Base-by-base conservation (phyloP, 2,888 invertebrate species). In the Polydrusus cervinus region DNA sequence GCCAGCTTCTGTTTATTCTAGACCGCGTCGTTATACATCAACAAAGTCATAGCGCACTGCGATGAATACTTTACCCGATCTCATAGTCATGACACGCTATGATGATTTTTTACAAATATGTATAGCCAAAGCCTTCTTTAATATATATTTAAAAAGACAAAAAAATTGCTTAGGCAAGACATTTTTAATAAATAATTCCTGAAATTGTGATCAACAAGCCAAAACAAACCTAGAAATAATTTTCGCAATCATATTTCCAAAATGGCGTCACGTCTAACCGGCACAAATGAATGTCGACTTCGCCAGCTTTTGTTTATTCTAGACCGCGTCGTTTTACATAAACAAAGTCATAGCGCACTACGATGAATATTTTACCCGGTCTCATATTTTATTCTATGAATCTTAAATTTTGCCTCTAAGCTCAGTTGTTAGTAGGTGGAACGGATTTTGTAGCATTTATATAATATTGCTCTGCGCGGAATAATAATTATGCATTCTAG, bases 321-420 rank as follows among this genome's bases (percentile, higher is more conserved):
- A 73, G 57, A 40, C 69, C 76, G 53, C 68, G 72, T 76, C 76
- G 76, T 76, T 76, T 73, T 76, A 72, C 73, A 43, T 64, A 62
- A 72, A 65, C 69, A 69, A 69, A 73, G 67, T 76, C 73, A 76
- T 55, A 69, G 72, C 72, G 47, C 75, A 68, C 67, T 60, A 51
- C 83, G 82, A 81, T 86, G 86, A 85, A 86, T 86, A 85, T 86
- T 86, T 84, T 84, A 86, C 84, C 81, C 81, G 40, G 18, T 74
- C 85, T 86, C 86, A 86, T 87, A 86, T 87, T 87, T 86, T 86
- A 86, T 87, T 86, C 86, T 82, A 86, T 86, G 86, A 87, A 87
- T 86, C 85, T 85, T 85, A 86, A 86, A 86, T 87, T 82, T 80
- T 75, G 77, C 79, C 76, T 71, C 76, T 74, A 51, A 77, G 77